Evolutionary conservation across 2,113 vertebrate genomes (phyloP).

Genomic region (Zosterops borbonicus): DNA sequence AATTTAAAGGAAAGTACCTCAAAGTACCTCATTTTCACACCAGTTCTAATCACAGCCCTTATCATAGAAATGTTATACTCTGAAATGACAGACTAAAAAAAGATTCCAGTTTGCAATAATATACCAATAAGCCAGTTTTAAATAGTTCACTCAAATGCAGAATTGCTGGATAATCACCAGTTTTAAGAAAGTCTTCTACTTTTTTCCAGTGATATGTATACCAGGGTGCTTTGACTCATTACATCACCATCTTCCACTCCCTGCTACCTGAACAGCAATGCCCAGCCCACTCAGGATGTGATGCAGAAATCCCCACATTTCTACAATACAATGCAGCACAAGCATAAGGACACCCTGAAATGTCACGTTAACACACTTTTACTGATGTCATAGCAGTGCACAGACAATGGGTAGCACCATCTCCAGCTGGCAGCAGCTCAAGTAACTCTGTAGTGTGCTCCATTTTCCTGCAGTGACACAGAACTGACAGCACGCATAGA

Average conservation of each 20-base stretch:
- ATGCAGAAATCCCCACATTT: background rate
- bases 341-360: background rate
- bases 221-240: background rate
- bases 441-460: background rate
- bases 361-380: background rate
- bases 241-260: background rate
- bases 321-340: background rate
- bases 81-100: background rate
- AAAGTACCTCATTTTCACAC: background rate
- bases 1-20: background rate
- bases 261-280: background rate
- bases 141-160: background rate
- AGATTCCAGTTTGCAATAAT: background rate
- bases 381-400: background rate
- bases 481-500: background rate
- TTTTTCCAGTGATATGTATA: background rate
- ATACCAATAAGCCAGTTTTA: background rate
- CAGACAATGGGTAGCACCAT: rapidly evolving
- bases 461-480: background rate
- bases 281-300: background rate
- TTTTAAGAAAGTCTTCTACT: background rate
- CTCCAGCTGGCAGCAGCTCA: background rate
- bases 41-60: background rate
- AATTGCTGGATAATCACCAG: background rate
- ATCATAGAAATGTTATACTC: background rate